Evolutionary conservation across 2,113 vertebrate species (phyloP), one percentile per base, ranked within the genome.

Genomic region (Cygnus buccinator): DNA sequence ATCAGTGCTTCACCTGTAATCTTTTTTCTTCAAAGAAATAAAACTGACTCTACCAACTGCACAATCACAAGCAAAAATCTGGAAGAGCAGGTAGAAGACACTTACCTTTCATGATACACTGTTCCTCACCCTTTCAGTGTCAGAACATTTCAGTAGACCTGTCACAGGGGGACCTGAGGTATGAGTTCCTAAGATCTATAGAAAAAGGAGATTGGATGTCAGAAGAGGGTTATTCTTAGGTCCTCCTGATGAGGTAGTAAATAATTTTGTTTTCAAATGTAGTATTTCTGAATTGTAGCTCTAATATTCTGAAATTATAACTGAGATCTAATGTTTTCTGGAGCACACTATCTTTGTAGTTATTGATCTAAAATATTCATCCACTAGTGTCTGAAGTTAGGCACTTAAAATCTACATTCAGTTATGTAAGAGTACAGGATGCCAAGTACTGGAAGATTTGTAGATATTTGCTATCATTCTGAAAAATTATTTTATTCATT

Each of bases 11-110:
- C 52, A 93, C 54, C 52, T 76, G 11, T 67, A 75, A 75, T 73
- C 29, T 44, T 78, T 67, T 87, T 67, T 57, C 61, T 93, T 96
- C 75, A 86, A 96, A 90, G 25, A 80, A 93, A 85, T 29, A 77
- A 93, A 97, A 50, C 1, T 66, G 6, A 68, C 58, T 84, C 26
- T 77, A 68, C 50, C 75, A 63, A 59, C 44, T 43, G n/a, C 23
- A 68, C 20, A 73, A 72, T 55, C 78, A 72, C 16, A 84, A 43
- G 54, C 3, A 77, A 92, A 82, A 66, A 50, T 44, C 54, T 43
- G 54, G 8, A 28, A 79, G 13, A 19, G 55, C 44, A 82, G 46
- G 52, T 57, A 86, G 68, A 84, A 94, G 66, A 48, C 68, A 75
- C 7, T 83, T 41, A 70, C 8, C 76, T 86, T 62, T 57, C 50